phyloP scores from a whole-genome alignment of 2,113 vertebrate species.

The Ochotona princeps region DNA sequence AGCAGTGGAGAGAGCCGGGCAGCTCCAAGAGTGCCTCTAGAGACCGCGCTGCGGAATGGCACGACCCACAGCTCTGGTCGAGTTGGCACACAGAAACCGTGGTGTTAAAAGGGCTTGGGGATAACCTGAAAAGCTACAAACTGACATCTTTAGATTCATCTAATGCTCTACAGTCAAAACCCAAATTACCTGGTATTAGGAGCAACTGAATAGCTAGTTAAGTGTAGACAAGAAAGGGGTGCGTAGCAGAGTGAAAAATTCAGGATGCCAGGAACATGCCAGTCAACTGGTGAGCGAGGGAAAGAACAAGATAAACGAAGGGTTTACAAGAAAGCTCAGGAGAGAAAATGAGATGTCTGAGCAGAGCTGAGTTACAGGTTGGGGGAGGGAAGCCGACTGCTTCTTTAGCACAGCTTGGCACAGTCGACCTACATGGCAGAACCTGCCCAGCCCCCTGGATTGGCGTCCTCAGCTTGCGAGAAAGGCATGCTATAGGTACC shows the following conservation, averaged over 20 bases:
- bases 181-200: conserved; percentile 55
- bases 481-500: accelerated
- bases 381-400: not conserved
- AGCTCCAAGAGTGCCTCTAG: not conserved
- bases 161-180: conserved; percentile 63
- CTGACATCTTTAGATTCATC: conserved; percentile 66
- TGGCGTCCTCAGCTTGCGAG: too few species aligned
- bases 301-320: not conserved
- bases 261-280: not conserved
- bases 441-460: not conserved
- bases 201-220: not conserved
- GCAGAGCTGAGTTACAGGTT: not conserved
- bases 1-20: accelerated
- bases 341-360: conserved; percentile 15
- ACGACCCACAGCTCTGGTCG: not conserved
- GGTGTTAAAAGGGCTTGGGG: conserved; percentile 47
- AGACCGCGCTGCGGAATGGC: not conserved
- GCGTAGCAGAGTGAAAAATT: not conserved
- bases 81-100: not conserved
- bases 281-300: not conserved
- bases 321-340: not conserved
- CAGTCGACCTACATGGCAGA: accelerated
- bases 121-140: conserved; percentile 52
- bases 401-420: not conserved
- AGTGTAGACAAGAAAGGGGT: accelerated